Evolutionary conservation across 2,888 invertebrate species (phyloP).

Genomic region (Lamellibrachia satsuma): DNA sequence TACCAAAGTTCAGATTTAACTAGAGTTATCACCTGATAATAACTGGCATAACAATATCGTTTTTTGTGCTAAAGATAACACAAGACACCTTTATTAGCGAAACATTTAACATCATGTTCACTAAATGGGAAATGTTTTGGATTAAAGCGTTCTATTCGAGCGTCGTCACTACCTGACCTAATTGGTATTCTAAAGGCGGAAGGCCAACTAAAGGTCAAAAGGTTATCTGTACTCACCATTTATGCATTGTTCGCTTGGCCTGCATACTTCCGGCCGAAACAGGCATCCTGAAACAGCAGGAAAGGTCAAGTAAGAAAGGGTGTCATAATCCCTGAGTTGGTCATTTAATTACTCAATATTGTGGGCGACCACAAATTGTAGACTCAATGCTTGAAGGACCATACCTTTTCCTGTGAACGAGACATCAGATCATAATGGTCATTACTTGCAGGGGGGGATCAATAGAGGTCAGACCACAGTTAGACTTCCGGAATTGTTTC

Average conservation of each 20-base stretch:
- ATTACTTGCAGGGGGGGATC: too few relatives aligned
- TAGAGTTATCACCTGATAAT: not conserved
- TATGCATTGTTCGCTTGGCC: not conserved
- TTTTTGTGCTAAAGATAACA: not conserved
- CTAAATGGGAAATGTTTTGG: not conserved
- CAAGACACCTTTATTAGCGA: not conserved
- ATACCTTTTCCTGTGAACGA: not conserved
- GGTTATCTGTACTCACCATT: not conserved
- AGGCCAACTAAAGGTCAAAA: not conserved
- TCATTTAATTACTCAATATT: not conserved
- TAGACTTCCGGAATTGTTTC: too few relatives aligned
- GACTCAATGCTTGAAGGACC: not conserved
- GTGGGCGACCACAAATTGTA: not conserved
- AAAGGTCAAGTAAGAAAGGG: not conserved
- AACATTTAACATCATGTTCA: not conserved
- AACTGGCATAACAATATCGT: not conserved
- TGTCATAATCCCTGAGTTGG: not conserved
- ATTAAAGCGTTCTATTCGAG: not conserved
- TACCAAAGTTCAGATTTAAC: not conserved
- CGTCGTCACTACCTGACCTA: not conserved
- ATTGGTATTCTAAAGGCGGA: not conserved
- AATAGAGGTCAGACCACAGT: too few relatives aligned
- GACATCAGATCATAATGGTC: not conserved
- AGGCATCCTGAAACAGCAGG: not conserved
- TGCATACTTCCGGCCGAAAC: slow-evolving; percentile 1